Evolutionary conservation across 1,140 invertebrate genomes (phyloP).

Genomic region (Hypothenemus hampei): DNA sequence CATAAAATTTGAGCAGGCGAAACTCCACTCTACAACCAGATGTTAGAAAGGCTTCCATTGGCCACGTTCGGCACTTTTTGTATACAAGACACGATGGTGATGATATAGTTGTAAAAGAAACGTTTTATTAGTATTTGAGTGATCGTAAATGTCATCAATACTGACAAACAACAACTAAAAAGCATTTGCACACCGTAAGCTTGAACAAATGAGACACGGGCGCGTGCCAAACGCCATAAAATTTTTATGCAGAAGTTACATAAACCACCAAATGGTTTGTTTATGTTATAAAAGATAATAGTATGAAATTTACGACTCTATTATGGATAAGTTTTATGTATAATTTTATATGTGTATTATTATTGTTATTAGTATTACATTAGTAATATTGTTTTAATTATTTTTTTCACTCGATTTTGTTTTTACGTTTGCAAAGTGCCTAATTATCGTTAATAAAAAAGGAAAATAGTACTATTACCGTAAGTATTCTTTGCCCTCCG

Average conservation of each 20-base stretch:
- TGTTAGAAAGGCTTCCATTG: conserved; percentile 6
- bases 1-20: conserved; percentile 22
- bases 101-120: conserved; percentile 38
- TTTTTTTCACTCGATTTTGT: too few relatives aligned
- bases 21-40: conserved; percentile 8
- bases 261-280: conserved; percentile 36
- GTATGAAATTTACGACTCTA: conserved; percentile 29
- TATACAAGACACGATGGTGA: conserved; percentile 35
- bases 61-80: conserved; percentile 33
- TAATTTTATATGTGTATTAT: too few relatives aligned
- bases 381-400: too few relatives aligned
- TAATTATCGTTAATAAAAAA: too few relatives aligned
- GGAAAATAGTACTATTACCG: too few relatives aligned
- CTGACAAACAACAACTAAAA: conserved; percentile 31
- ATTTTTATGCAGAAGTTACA: conserved; percentile 34
- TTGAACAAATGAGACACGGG: conserved; percentile 23
- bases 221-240: conserved; percentile 37
- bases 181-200: conserved; percentile 33
- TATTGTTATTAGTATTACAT: too few relatives aligned
- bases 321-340: too few relatives aligned
- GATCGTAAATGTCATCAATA: conserved; percentile 41
- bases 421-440: too few relatives aligned
- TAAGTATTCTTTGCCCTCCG: too few relatives aligned
- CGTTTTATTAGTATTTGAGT: conserved; percentile 41
- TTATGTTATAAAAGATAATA: conserved; percentile 32